Percentiles rank a stretch among this genome's conserved stretches.
phyloP scores from a whole-genome alignment of 2,888 invertebrate genomes.

The Caenorhabditis wallacei region DNA sequence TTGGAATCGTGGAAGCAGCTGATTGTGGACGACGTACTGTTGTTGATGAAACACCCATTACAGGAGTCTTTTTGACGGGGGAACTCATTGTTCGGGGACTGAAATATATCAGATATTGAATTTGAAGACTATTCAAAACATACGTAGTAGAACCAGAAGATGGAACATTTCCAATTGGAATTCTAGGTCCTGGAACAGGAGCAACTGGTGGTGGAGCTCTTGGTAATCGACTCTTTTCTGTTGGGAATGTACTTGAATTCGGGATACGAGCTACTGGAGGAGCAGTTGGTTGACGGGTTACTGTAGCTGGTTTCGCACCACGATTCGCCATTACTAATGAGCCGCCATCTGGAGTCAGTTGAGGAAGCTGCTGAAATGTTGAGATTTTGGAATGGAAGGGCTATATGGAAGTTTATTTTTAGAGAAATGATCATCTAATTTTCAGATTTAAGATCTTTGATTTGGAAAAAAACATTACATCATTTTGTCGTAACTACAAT shows the following conservation, averaged over 20 bases:
- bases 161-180: constrained; percentile 35
- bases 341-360: constrained; percentile 47
- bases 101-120: neutral
- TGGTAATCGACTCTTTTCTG: constrained; percentile 67
- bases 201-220: constrained; percentile 54
- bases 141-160: constrained; percentile 10
- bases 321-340: constrained; percentile 69
- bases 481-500: no score
- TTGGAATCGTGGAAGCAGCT: constrained; percentile 29
- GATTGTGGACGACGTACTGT: constrained; percentile 56
- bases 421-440: no score
- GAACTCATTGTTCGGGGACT: constrained; percentile 61
- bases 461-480: no score
- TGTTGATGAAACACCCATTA: constrained; percentile 70
- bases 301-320: constrained; percentile 54
- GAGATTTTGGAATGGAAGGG: no score
- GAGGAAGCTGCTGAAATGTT: constrained; percentile 60
- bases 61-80: constrained; percentile 71
- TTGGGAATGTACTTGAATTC: constrained; percentile 67
- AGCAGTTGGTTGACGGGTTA: constrained; percentile 32
- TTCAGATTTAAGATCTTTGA: no score
- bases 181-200: constrained; percentile 36
- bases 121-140: constrained; percentile 1
- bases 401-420: no score
- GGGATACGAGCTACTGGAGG: constrained; percentile 47